These are phyloP conservation scores for Delichon dasypus DNA, from an alignment of 2,797 vertebrate species.

Conservation along the genomic window DNA sequence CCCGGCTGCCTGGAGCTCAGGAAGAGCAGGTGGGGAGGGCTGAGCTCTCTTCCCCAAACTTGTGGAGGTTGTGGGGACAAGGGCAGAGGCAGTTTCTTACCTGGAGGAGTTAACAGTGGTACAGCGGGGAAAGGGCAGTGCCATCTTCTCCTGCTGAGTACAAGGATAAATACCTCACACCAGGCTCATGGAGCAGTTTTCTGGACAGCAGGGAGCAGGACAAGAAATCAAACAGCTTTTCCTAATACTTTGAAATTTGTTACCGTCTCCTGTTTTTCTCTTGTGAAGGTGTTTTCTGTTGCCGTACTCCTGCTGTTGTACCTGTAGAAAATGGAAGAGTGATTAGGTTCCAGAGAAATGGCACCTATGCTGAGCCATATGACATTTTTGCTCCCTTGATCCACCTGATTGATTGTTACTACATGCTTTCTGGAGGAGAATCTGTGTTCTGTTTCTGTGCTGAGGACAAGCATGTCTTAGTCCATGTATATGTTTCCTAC, in stretches of 20 bases:
- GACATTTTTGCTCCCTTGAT: not conserved
- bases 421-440: not conserved
- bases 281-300: not conserved
- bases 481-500: not conserved
- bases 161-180: not conserved
- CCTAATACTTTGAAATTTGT: not conserved
- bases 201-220: not conserved
- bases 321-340: not conserved
- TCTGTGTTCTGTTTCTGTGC: not conserved
- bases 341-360: not conserved
- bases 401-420: not conserved
- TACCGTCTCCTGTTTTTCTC: not conserved
- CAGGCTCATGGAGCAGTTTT: not conserved
- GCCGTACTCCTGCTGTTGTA: not conserved
- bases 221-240: not conserved
- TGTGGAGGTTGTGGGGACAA: not conserved
- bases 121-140: not conserved
- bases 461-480: not conserved
- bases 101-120: accelerated
- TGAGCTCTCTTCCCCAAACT: not conserved
- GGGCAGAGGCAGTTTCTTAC: not conserved
- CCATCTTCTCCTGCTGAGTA: not conserved
- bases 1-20: not conserved
- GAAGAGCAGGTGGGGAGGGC: not conserved
- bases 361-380: not conserved